Conservation (phyloP, 2,888 invertebrate genomes). For the Lasioglossum leucozonium region DNA sequence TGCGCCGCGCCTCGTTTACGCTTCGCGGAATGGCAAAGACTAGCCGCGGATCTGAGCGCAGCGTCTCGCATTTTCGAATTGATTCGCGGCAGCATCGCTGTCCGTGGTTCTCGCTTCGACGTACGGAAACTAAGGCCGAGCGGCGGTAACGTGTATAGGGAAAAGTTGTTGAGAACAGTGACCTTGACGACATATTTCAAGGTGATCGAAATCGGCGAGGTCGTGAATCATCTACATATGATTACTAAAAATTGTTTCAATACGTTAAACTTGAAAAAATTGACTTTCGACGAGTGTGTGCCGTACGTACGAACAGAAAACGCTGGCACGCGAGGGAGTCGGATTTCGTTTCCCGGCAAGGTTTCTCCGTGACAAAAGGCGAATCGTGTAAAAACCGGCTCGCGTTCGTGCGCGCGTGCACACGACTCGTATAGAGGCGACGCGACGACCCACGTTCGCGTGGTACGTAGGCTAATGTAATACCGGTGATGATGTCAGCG, state of each 20-base stretch:
- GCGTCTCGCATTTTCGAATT: constrained; percentile 40
- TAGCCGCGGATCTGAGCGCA: background rate
- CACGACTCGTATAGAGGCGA: background rate
- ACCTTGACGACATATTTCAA: too few species aligned
- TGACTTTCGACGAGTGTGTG: too few species aligned
- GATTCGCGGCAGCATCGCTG: constrained; percentile 49
- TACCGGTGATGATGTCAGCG: constrained; percentile 79
- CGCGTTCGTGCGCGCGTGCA: constrained; percentile 8
- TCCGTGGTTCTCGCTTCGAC: background rate
- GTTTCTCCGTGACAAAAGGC: constrained; percentile 22
- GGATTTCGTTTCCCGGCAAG: background rate
- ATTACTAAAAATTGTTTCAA: too few species aligned
- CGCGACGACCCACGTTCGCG: constrained; percentile 69
- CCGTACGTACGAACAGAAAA: too few species aligned
- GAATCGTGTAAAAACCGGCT: constrained; percentile 35
- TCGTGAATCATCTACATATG: too few species aligned
- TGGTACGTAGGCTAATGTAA: constrained; percentile 77
- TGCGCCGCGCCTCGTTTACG: constrained; percentile 12
- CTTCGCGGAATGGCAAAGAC: background rate
- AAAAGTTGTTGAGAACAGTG: too few species aligned
- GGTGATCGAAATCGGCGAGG: too few species aligned
- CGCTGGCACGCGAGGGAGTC: background rate
- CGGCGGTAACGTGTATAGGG: too few species aligned
- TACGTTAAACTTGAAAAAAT: too few species aligned
- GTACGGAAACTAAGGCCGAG: too few species aligned